Evolutionary conservation across 2,113 vertebrate species (phyloP), one percentile per base, ranked within the genome.

Genomic region (Amazona vittata): DNA sequence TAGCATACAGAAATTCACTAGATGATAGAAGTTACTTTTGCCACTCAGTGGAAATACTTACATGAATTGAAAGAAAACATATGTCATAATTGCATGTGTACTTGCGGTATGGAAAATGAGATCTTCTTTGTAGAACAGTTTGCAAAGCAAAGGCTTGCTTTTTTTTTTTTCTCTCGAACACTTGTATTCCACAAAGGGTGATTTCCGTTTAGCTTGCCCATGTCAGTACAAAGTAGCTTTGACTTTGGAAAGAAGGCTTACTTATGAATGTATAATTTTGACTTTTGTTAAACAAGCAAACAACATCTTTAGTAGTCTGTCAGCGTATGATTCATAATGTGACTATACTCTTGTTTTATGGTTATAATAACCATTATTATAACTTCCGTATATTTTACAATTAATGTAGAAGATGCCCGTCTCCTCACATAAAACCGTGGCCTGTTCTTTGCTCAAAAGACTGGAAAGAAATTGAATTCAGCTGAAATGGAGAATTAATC

Each of bases 31-130:
- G 12, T 43, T 89, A 24, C 74, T 85, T 84, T 89, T 67, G 87
- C 77, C 53, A 64, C 78, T 90, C 47, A 64, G 26, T 92, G 92
- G 94, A 93, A 94, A 92, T 65, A 77, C 11, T 93, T 76, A 85
- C 12, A 37, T 77, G 62, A 89, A 64, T 37, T 63, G 77, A 92
- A 90, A 86, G 81, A 69, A 89, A 80, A 33, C 46, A 21, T 71
- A 65, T 63, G 49, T 79, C 92, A 63, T 83, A 78, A 95, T 57
- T 91, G 39, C 59, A 64, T 93, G 39, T 62, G 81, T 80, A 39
- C 33, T 88, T 93, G 77, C 2, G 35, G 85, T 46, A 24, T 96
- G 77, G 78, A 95, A 96, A 92, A 85, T n/a, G 26, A 85, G 31
- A 5, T 37, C 11, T 91, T 75, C 11, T 91, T 76, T 73, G 68